phyloP scores from a whole-genome alignment of 2,113 vertebrate genomes.

The Perca schrenkii region DNA sequence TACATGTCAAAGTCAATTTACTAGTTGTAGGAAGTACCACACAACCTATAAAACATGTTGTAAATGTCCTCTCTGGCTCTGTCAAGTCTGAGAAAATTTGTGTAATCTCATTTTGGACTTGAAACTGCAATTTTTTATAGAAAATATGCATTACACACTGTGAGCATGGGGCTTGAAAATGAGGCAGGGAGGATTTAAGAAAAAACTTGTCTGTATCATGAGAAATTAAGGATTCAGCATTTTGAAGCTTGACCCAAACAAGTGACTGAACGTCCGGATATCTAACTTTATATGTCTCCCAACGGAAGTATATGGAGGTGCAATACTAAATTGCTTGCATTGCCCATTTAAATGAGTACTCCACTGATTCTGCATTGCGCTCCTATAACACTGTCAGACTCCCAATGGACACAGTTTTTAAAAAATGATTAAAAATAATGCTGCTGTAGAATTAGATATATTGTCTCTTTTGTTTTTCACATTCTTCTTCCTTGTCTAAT shows the following conservation, averaged over 20 bases:
- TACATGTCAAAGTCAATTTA: constrained; percentile 1
- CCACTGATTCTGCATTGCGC: neutral
- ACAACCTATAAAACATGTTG: neutral
- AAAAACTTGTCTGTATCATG: too few relatives aligned
- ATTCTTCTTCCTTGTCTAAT: neutral
- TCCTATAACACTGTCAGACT: neutral
- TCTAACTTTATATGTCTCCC: neutral
- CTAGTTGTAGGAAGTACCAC: neutral
- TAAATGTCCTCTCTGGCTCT: neutral
- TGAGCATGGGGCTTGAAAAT: neutral
- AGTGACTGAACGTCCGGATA: neutral
- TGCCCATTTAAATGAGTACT: neutral
- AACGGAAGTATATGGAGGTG: neutral
- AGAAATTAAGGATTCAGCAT: too few relatives aligned
- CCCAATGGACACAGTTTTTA: neutral
- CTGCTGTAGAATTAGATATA: neutral
- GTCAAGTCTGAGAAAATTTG: neutral
- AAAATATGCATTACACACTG: neutral
- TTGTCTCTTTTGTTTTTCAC: neutral
- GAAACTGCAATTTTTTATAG: neutral
- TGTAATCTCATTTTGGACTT: neutral
- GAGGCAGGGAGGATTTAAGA: neutral
- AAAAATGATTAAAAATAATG: neutral
- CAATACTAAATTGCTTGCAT: neutral
- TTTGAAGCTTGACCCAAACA: neutral